These are phyloP conservation scores for Philhelius pedissequus DNA, from an alignment of 2,888 invertebrate genomes.

Conservation along the genomic window DNA sequence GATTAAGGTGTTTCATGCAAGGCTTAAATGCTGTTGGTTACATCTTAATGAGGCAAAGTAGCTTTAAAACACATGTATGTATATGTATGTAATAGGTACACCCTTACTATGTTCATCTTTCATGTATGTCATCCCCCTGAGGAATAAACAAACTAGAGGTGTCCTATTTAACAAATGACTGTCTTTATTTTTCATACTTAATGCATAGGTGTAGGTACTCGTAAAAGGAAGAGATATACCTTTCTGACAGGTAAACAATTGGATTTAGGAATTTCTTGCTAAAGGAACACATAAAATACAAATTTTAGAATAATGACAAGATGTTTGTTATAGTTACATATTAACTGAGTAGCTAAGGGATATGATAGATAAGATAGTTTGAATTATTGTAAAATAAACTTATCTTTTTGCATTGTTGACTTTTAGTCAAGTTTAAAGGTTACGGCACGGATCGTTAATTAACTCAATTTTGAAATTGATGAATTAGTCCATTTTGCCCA, in stretches of 20 bases:
- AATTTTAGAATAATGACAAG: neutral
- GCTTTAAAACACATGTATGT: neutral
- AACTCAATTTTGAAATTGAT: too few relatives aligned
- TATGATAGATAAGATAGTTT: neutral
- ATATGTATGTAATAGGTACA: neutral
- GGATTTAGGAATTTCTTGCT: neutral
- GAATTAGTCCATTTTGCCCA: too few relatives aligned
- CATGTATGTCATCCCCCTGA: neutral
- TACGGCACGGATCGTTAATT: too few relatives aligned
- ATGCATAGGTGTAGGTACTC: too few relatives aligned
- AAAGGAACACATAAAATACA: neutral
- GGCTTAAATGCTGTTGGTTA: slow-evolving; percentile 11
- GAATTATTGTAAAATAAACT: too few relatives aligned
- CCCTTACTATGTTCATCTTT: neutral
- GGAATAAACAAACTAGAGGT: neutral
- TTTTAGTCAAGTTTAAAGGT: too few relatives aligned
- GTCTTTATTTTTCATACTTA: neutral
- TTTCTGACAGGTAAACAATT: slow-evolving; percentile 14
- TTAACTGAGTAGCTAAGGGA: neutral
- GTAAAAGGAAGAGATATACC: neutral
- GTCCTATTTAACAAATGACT: neutral
- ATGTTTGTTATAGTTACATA: neutral
- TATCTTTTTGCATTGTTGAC: too few relatives aligned
- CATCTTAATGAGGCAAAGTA: slow-evolving; percentile 6
- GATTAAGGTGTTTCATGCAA: slow-evolving; percentile 22